Base-by-base conservation (phyloP, 2,113 vertebrate genomes). In the Argyrosomus japonicus region DNA sequence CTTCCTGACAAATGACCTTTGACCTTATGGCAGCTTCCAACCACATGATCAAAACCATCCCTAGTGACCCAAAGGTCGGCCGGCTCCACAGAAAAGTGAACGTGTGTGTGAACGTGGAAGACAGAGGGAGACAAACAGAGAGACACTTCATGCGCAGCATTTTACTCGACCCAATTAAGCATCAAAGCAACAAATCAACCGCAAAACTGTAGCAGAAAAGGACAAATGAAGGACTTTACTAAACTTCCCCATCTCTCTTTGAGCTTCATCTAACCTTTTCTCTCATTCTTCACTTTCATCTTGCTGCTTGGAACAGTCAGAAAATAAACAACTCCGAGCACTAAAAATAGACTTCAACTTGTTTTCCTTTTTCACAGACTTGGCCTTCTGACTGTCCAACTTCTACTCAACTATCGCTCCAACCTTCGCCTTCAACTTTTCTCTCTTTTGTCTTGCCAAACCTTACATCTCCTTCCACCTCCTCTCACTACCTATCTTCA, bases 1-100 rank as follows among this genome's bases (percentile, higher is more conserved):
- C 75, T 92, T 92, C 90, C 88, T 89, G 88, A 88, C 71, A 82
- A 75, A 85, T 81, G 76, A 82, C 75, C 83, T 83, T 79, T 92
- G 74, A 83, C 83, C 85, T 77, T n/a, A 62, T 53, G 67, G 81
- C 47, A 50, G 75, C 72, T 81, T 84, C 77, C 76, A 82, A 84
- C 77, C 67, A 23, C 77, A 75, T 81, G 90, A 92, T 91, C 89
- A 91, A 90, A 90, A 85, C 83, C 53, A 53, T 88, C 68, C 76
- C 65, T 62, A 70, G 79, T 65, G 81, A 87, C 78, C 79, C 60
- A 53, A 36, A 84, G 83, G 85, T 90, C 77, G 36, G 18, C 43
- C 4, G 1, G 27, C 80, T 79, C 45, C 48, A 81, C 54, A 78
- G 40, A 50, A 67, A 87, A 56, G 18, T 43, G 60, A 65, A 63